Evolutionary conservation across 2,113 vertebrate genomes (phyloP).

Genomic region (Tragelaphus imberbis): DNA sequence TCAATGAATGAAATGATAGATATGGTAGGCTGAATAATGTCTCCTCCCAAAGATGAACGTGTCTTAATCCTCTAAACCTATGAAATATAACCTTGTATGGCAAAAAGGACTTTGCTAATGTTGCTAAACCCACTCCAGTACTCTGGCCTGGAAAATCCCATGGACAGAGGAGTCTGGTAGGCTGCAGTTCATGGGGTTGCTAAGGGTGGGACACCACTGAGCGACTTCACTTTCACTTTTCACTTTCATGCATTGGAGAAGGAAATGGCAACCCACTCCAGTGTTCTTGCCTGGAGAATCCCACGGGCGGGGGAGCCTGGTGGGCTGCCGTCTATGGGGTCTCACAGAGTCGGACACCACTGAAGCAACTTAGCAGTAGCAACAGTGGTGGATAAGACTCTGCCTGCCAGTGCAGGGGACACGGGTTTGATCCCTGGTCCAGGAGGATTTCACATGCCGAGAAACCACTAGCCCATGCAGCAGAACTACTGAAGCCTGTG

Average conservation of each 20-base stretch:
- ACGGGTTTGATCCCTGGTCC: background rate
- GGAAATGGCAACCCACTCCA: too few relatives aligned
- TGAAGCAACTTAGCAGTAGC: too few relatives aligned
- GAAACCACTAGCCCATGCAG: background rate
- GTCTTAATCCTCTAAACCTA: background rate
- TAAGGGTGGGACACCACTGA: fast-evolving
- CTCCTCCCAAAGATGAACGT: background rate
- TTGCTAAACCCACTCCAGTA: background rate
- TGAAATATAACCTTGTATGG: background rate
- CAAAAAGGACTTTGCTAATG: background rate
- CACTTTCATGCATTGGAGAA: too few relatives aligned
- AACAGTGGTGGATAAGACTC: background rate
- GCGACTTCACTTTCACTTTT: too few relatives aligned
- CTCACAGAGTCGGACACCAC: too few relatives aligned
- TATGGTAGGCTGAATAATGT: background rate
- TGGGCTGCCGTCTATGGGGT: too few relatives aligned
- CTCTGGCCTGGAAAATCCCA: too few relatives aligned
- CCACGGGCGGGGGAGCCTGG: too few relatives aligned
- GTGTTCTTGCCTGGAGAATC: too few relatives aligned
- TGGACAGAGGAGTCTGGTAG: too few relatives aligned
- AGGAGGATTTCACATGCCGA: background rate
- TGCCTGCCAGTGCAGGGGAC: background rate
- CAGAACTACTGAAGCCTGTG: background rate
- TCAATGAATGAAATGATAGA: background rate
- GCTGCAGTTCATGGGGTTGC: too few relatives aligned